These are phyloP conservation scores for Amphipoea oculea DNA, from an alignment of 2,888 invertebrate species.

Conservation along the genomic window DNA sequence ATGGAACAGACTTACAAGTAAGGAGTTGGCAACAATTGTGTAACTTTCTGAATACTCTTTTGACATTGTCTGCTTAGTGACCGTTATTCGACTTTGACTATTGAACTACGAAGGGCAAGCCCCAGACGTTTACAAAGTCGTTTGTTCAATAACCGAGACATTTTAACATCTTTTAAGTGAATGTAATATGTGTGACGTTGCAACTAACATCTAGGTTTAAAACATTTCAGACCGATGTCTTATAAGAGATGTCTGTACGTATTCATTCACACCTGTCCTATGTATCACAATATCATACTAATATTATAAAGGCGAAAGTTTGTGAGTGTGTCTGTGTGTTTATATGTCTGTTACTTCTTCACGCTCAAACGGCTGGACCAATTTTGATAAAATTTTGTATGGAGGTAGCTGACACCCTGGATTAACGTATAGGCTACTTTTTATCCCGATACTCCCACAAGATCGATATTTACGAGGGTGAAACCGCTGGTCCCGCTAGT, in stretches of 20 bases:
- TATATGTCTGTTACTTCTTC: too few relatives aligned
- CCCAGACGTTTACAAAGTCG: slow-evolving; percentile 20
- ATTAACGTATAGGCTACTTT: too few relatives aligned
- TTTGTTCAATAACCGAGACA: slow-evolving; percentile 9
- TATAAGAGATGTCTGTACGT: not conserved
- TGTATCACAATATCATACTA: not conserved
- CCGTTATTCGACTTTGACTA: slow-evolving; percentile 32
- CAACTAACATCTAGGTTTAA: not conserved
- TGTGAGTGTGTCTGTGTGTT: too few relatives aligned
- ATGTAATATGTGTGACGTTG: not conserved
- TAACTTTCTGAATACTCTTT: slow-evolving; percentile 3
- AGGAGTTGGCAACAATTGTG: not conserved
- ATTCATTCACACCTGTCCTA: too few relatives aligned
- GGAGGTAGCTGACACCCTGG: too few relatives aligned
- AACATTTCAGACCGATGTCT: too few relatives aligned
- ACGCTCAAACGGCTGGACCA: too few relatives aligned
- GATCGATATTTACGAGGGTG: too few relatives aligned
- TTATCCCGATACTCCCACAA: too few relatives aligned
- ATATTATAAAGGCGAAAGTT: too few relatives aligned
- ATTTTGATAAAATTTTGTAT: too few relatives aligned
- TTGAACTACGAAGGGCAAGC: slow-evolving; percentile 18
- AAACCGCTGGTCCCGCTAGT: too few relatives aligned
- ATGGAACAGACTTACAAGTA: not conserved
- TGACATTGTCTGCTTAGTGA: slow-evolving; percentile 46
- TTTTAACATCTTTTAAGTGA: not conserved